phyloP scores from a whole-genome alignment of 1,140 invertebrate genomes.

The Octopus sinensis region DNA sequence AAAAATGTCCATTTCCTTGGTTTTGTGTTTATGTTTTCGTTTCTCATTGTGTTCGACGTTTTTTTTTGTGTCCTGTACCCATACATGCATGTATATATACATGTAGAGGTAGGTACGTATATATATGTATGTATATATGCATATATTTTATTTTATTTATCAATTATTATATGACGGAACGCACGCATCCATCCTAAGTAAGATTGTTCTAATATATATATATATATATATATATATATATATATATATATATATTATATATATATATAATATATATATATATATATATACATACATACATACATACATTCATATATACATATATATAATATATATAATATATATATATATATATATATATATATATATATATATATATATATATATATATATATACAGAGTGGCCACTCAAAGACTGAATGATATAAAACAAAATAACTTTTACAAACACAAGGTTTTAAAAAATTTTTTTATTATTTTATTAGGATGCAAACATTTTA shows the following conservation, averaged over 20 bases:
- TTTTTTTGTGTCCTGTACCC: not conserved
- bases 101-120: not conserved
- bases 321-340: not conserved
- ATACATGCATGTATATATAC: not conserved
- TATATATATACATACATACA: not conserved
- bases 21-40: too few species aligned
- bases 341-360: not conserved
- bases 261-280: constrained; percentile 1
- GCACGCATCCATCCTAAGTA: too few species aligned
- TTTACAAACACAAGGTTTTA: too few species aligned
- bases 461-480: too few species aligned
- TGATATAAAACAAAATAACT: too few species aligned
- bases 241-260: not conserved
- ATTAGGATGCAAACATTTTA: too few species aligned
- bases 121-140: not conserved
- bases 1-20: too few species aligned
- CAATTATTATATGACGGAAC: too few species aligned
- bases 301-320: not conserved
- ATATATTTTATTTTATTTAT: not conserved
- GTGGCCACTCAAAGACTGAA: too few species aligned
- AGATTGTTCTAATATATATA: not conserved
- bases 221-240: not conserved
- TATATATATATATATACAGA: not conserved
- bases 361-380: not conserved
- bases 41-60: too few species aligned